Percentiles rank a stretch among this genome's conserved stretches.
These are phyloP conservation scores for Microcebus tavaratra DNA, from an alignment of 2,113 vertebrate species.

Conservation along the genomic window DNA sequence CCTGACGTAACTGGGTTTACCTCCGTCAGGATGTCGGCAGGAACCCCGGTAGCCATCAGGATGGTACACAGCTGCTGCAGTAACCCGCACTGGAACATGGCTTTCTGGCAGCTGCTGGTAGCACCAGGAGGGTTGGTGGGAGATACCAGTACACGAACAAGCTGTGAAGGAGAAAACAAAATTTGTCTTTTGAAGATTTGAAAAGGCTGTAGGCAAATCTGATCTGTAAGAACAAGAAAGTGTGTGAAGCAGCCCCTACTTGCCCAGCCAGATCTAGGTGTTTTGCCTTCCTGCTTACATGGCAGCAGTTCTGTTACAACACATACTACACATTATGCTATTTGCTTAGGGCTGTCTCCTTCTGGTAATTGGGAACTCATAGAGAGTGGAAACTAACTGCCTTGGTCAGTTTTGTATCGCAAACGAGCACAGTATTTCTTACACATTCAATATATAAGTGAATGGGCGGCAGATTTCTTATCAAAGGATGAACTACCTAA, in stretches of 20 bases:
- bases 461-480: not conserved
- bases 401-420: not conserved
- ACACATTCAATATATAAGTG: not conserved
- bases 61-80: slow-evolving; percentile 97
- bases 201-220: not conserved
- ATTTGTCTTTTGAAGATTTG: not conserved
- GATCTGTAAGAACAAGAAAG: not conserved
- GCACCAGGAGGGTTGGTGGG: slow-evolving; percentile 97
- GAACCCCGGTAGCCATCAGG: slow-evolving; percentile 97
- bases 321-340: not conserved
- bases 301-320: not conserved
- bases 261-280: not conserved
- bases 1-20: slow-evolving; percentile 76
- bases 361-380: not conserved
- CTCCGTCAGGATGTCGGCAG: slow-evolving; percentile 98
- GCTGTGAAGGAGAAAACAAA: slow-evolving; percentile 79
- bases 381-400: not conserved
- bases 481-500: not conserved
- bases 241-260: not conserved
- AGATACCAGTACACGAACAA: slow-evolving; percentile 96
- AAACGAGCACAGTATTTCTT: not conserved
- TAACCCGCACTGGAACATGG: slow-evolving; percentile 96
- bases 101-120: slow-evolving; percentile 96
- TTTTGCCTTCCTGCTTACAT: not conserved
- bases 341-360: not conserved